Conservation (phyloP, 2,113 vertebrate genomes). For the Myodes glareolus region DNA sequence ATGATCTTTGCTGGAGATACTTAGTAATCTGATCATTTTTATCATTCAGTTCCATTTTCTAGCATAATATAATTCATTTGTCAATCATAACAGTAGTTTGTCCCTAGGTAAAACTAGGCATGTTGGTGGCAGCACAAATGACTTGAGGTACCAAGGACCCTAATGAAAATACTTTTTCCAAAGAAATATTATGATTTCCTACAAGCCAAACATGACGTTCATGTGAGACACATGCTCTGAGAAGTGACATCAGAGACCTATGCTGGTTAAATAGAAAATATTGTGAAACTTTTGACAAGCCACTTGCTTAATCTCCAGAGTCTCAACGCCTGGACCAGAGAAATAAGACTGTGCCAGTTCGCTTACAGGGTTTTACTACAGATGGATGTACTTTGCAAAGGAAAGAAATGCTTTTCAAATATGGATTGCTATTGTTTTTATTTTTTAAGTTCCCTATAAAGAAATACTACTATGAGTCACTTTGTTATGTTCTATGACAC, state of each 20-base stretch:
- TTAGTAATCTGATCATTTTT: background rate
- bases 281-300: slow-evolving; percentile 47
- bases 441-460: slow-evolving; percentile 32
- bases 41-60: background rate
- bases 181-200: slow-evolving; percentile 65
- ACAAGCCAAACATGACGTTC: slow-evolving; percentile 37
- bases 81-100: background rate
- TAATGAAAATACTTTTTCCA: slow-evolving; percentile 55
- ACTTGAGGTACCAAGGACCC: background rate
- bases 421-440: slow-evolving; percentile 4
- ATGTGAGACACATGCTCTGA: slow-evolving; percentile 38
- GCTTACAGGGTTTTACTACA: slow-evolving; percentile 26
- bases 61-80: background rate
- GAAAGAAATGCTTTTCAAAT: slow-evolving; percentile 27
- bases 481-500: slow-evolving; percentile 55
- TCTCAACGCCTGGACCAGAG: slow-evolving; percentile 66
- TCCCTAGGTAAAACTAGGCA: slow-evolving; percentile 43
- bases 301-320: slow-evolving; percentile 56
- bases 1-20: background rate
- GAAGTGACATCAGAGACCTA: slow-evolving; percentile 33
- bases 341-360: slow-evolving; percentile 58
- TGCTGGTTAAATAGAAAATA: slow-evolving; percentile 44
- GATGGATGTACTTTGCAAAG: background rate
- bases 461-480: background rate
- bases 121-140: slow-evolving; percentile 15